Conservation (phyloP, 2,113 vertebrate species). For the Colaptes auratus region DNA sequence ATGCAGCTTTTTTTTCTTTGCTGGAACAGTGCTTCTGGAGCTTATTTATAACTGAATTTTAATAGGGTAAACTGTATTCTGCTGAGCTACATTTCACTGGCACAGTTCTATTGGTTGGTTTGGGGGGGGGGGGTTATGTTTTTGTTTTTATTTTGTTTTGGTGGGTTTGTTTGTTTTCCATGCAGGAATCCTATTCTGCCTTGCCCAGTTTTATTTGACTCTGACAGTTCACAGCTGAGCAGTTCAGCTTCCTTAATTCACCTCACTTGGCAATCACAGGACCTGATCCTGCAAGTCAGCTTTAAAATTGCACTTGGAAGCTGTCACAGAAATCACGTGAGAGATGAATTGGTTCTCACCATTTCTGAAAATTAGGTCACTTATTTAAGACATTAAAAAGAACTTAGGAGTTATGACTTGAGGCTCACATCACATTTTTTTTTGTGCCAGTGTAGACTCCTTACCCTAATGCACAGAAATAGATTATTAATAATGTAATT, state of each 20-base stretch:
- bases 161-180: fast-evolving
- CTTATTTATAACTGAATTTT: conserved; percentile 29
- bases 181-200: not conserved
- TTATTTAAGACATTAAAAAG: conserved; percentile 58
- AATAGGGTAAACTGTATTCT: conserved; percentile 22
- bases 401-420: conserved; percentile 16
- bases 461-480: not conserved
- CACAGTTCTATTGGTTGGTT: not conserved
- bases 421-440: not conserved
- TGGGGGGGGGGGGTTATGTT: not conserved
- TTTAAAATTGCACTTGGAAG: conserved; percentile 27
- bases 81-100: conserved; percentile 16
- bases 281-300: conserved; percentile 26
- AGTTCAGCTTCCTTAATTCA: conserved; percentile 28
- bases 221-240: conserved; percentile 44
- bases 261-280: not conserved
- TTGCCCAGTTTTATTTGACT: conserved; percentile 17
- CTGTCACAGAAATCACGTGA: not conserved
- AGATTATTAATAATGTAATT: conserved; percentile 22
- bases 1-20: not conserved
- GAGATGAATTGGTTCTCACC: not conserved
- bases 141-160: not conserved
- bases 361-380: conserved; percentile 57
- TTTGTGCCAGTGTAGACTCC: not conserved
- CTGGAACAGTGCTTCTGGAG: conserved; percentile 17